These are phyloP conservation scores for Euclidia mi DNA, from an alignment of 2,888 invertebrate genomes.

Conservation along the genomic window DNA sequence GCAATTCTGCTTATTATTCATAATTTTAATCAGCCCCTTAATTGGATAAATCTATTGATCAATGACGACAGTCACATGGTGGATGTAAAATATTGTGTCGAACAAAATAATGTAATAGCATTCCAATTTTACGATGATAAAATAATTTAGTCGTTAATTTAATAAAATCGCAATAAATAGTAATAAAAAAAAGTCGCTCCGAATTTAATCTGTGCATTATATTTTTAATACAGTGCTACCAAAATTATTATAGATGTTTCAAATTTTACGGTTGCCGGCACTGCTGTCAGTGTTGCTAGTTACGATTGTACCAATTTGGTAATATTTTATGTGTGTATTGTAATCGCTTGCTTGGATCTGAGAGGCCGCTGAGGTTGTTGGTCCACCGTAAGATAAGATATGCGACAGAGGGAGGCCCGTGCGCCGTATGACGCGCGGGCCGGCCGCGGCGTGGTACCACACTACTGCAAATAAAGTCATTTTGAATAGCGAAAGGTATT, in stretches of 20 bases:
- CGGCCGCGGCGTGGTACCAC: constrained; percentile 54
- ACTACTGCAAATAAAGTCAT: constrained; percentile 75
- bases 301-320: constrained; percentile 41
- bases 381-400: constrained; percentile 17
- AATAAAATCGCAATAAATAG: constrained; percentile 36
- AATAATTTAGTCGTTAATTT: constrained; percentile 14
- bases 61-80: too few species aligned
- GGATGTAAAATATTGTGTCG: constrained; percentile 5
- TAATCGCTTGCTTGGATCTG: constrained; percentile 49
- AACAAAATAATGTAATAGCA: constrained; percentile 7
- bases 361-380: constrained; percentile 29
- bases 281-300: constrained; percentile 37
- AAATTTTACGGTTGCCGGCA: constrained; percentile 24
- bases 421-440: constrained; percentile 16
- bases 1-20: too few species aligned
- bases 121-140: constrained; percentile 6
- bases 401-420: constrained; percentile 14
- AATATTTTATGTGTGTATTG: constrained; percentile 46
- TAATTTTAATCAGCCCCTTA: too few species aligned
- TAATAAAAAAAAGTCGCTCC: constrained; percentile 26
- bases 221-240: constrained; percentile 46
- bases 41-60: too few species aligned
- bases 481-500: constrained; percentile 70
- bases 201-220: constrained; percentile 53
- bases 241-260: constrained; percentile 26